These are phyloP conservation scores for Bothrops alternatus DNA, from an alignment of 2,797 vertebrate species.

Conservation along the genomic window DNA sequence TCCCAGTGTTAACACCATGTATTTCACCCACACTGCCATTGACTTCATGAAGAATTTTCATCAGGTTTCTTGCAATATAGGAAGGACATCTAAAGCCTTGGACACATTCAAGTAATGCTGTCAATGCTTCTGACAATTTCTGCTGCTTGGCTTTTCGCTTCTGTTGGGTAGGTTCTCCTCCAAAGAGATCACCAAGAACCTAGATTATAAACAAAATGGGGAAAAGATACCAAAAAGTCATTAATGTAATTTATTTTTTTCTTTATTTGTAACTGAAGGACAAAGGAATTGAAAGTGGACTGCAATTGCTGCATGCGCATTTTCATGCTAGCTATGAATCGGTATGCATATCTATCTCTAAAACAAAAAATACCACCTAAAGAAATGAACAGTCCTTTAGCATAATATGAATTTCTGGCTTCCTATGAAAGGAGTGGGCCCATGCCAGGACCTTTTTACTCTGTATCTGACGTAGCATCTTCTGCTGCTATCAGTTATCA, in stretches of 20 bases:
- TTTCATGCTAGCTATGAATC: not conserved
- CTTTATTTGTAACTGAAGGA: not conserved
- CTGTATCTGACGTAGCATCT: not conserved
- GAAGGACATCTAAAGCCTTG: conserved; percentile 76
- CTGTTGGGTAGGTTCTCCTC: conserved; percentile 59
- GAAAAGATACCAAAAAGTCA: not conserved
- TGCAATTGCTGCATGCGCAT: not conserved
- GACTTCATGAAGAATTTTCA: conserved; percentile 76
- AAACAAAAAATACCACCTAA: not conserved
- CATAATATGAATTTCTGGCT: not conserved
- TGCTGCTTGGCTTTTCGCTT: conserved; percentile 69
- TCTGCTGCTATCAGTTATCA: not conserved
- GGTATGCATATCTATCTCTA: not conserved
- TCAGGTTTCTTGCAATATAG: conserved; percentile 76
- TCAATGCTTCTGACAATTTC: conserved; percentile 70
- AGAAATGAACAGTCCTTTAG: not conserved
- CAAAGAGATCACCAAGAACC: conserved; percentile 77
- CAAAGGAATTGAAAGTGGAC: not conserved
- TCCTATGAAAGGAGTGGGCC: not conserved
- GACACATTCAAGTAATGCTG: conserved; percentile 75
- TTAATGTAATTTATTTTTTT: not conserved
- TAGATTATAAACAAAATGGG: conserved; percentile 55
- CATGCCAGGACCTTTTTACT: not conserved
- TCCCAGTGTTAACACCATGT: not conserved
- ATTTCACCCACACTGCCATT: conserved; percentile 77